Conservation (phyloP, 1,140 invertebrate genomes). For the Neotoxoptera formosana region DNA sequence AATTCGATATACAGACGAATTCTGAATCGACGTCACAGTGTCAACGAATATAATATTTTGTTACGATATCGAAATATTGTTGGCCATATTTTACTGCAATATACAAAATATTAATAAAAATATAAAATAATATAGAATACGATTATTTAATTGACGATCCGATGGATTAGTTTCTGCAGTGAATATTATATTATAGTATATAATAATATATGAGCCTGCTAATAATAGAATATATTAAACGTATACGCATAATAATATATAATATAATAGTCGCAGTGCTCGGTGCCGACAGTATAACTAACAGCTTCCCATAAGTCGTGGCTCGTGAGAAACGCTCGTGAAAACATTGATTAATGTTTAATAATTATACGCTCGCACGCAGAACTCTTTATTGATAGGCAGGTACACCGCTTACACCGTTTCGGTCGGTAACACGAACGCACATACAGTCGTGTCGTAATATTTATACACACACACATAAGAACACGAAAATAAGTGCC, state of each 20-base stretch:
- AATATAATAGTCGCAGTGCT: not conserved
- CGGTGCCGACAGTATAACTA: not conserved
- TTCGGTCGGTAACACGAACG: not conserved
- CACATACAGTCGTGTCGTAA: not conserved
- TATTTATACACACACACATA: not conserved
- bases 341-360: constrained; percentile 21
- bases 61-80: no score
- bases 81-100: no score
- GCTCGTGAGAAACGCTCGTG: not conserved
- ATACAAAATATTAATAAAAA: no score
- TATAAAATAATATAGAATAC: no score
- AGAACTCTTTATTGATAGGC: not conserved
- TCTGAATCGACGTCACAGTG: not conserved
- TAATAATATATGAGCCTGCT: no score
- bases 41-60: not conserved
- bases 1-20: not conserved
- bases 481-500: not conserved
- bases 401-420: not conserved
- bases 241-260: not conserved
- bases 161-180: no score
- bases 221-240: no score
- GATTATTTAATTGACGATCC: no score
- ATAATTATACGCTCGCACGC: not conserved
- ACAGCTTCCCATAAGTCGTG: not conserved
- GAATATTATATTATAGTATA: no score